A percentile compares a stretch with the other conserved stretches of the same genome.
Evolutionary conservation across 2,113 vertebrate species (phyloP).

Genomic region (Neolamprologus kungweensis): DNA sequence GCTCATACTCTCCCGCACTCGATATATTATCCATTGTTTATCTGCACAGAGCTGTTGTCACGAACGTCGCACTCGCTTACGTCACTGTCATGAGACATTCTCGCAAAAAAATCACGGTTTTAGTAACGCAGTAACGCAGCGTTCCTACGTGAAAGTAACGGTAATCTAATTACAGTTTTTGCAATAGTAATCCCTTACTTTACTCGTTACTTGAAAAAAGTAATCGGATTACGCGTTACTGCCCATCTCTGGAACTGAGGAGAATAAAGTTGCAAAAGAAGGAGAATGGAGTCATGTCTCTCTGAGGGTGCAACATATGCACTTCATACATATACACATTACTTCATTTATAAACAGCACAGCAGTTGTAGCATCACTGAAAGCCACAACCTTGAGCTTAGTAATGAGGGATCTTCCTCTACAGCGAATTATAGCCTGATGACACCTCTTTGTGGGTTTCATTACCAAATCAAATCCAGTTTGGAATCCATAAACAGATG

Average conservation of each 20-base stretch:
- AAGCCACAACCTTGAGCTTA: not conserved
- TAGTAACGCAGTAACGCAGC: too few species aligned
- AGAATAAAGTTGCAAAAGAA: not conserved
- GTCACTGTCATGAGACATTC: accelerated
- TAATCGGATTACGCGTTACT: too few species aligned
- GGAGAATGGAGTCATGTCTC: not conserved
- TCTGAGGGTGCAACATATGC: not conserved
- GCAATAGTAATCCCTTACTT: too few species aligned
- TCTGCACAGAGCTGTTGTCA: too few species aligned
- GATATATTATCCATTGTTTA: accelerated
- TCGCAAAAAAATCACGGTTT: too few species aligned
- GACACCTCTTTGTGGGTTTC: constrained; percentile 39
- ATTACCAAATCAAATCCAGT: constrained; percentile 34
- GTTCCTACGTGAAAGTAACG: too few species aligned
- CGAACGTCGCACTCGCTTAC: accelerated
- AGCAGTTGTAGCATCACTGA: not conserved
- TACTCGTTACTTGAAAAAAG: too few species aligned
- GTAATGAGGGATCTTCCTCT: constrained; percentile 3
- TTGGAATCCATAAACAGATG: constrained; percentile 28
- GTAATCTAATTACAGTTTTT: too few species aligned
- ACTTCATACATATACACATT: constrained; percentile 33
- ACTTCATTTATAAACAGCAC: constrained; percentile 51
- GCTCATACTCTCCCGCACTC: too few species aligned
- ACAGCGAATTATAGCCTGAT: constrained; percentile 9
- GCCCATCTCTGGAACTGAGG: not conserved